Base-by-base conservation (phyloP, 2,797 vertebrate species). In the Parambassis ranga region DNA sequence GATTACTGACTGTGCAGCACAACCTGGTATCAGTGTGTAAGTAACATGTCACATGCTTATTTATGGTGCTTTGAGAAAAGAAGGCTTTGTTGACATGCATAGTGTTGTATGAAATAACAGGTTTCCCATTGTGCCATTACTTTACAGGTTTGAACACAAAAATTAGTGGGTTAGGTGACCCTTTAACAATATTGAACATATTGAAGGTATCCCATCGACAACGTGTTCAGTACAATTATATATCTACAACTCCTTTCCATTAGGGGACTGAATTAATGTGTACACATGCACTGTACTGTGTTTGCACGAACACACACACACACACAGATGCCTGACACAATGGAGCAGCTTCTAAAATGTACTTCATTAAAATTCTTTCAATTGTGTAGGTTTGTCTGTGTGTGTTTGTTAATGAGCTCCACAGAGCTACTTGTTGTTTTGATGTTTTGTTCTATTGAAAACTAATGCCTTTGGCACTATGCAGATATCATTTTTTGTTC, bases 381-480 rank as follows among this genome's bases (percentile, higher is more conserved):
- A 58, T 51, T 46, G 33, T 28, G n/a, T 42, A 42, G 51, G 23
- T 24, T 24, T 49, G 15, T 20, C 7, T 30, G 15, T 11, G 36
- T 20, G n/a, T 23, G n/a, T 57, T 20, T 46, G 22, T 55, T 73
- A 68, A 75, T 64, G 59, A 85, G 59, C 51, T 65, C 55, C 56
- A 42, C 37, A 20, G 50, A 68, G 63, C 43, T 32, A 39, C 46
- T 19, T 43, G 8, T 24, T 69, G 52, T 67, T 71, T 66, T 87
- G 66, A 78, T 75, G 76, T 79, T 57, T 79, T 42, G 75, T 75
- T 82, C 22, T 47, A 38, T 5, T 60, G 15, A 49, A 77, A 79
- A 79, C 57, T 74, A 24, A 73, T 46, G 14, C 49, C 75, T 64
- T 72, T 83, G 79, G 70, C 58, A 48, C 15, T 11, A 22, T 42